Base-by-base conservation (phyloP, 2,888 invertebrate genomes). In the Sphinx pinastri region DNA sequence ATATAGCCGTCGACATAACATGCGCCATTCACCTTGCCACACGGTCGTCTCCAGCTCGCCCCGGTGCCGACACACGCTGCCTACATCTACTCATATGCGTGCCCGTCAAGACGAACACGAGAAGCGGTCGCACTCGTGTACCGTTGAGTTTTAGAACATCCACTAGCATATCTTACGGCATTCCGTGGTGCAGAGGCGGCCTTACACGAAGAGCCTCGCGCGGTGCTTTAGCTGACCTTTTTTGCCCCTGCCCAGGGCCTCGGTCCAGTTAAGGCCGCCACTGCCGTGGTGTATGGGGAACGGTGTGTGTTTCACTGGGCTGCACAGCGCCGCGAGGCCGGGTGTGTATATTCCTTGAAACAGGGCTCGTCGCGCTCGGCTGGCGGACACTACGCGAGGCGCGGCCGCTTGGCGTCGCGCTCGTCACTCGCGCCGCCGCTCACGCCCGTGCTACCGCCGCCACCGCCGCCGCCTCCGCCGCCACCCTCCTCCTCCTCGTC, bases 401-500 rank as follows among this genome's bases (percentile, higher is more conserved):
- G 95, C 87, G 97, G 96, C 86, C 97, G 95, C 91, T 97, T 97
- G 74, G 96, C 95, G 82, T 95, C 95, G 70, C 96, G 95, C 85
- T 93, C 92, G 68, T 90, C 91, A 68, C 75, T 74, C 67, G 75
- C 78, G 47, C 79, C 77, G 60, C 80, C 78, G 19, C 79, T 74
- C 45, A 84, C 82, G 10, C 86, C 84, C 55, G 79, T 77, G 16
- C 80, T 97, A 74, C 96, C 95, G 82, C 95, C 95, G 70, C 96
- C 74, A 66, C 76, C 78, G 38, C 79, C 78, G 60, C 80, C 78
- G 16, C 79, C 75, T 25, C 81, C 79, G 45, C 79, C 81, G 13
- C 79, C 82, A 10, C 86, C 84, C 55, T 98, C 97, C 73, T 98
- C 98, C 72, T 98, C 98, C 84, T 99, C 99, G 84, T 99, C 99